Base-by-base conservation (phyloP, 2,888 invertebrate genomes). In the Drosophila yooni region DNA sequence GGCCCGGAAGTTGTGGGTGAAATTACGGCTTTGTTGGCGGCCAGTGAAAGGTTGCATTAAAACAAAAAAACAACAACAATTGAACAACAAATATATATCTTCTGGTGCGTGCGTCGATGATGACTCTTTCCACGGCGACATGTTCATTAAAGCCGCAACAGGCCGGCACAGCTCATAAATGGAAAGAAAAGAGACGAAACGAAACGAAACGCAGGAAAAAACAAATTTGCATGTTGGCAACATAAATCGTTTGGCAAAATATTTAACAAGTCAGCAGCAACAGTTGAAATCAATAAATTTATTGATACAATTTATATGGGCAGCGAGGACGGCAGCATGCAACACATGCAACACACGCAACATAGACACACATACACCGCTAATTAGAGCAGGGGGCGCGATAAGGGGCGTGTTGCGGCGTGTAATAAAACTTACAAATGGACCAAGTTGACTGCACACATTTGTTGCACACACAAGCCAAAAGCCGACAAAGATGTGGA, bases 241-340 rank as follows among this genome's bases (percentile, higher is more conserved):
- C 88, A 88, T 90, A 87, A 88, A 88, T 87, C 83, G 85, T 80
- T 76, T 66, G 51, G 82, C 78, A 81, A 89, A 88, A 87, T 90
- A 88, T 90, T 85, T 87, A 90, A 90, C 88, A 83, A 90, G 87
- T 90, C 90, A 88, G 75, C 88, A 74, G 87, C 90, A 88, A 83
- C 85, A 89, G 88, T 90, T 90, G 89, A 89, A 89, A 89, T 90
- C 85, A 88, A 90, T 88, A 89, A 89, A 89, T 90, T 90, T 88
- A 88, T 90, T 89, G 85, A 87, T 88, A 85, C 87, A 83, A 88
- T 87, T 87, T 87, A 79, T 77, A 84, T 75, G 82, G 68, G 77
- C 75, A 59, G 64, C 67, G 60, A 70, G 48, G 64, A 74, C 34
- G 59, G 60, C 67, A 51, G 50, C 56, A 40, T 67, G 71, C 82